These are phyloP conservation scores for Miichthys miiuy DNA, from an alignment of 2,797 vertebrate species.

Conservation along the genomic window DNA sequence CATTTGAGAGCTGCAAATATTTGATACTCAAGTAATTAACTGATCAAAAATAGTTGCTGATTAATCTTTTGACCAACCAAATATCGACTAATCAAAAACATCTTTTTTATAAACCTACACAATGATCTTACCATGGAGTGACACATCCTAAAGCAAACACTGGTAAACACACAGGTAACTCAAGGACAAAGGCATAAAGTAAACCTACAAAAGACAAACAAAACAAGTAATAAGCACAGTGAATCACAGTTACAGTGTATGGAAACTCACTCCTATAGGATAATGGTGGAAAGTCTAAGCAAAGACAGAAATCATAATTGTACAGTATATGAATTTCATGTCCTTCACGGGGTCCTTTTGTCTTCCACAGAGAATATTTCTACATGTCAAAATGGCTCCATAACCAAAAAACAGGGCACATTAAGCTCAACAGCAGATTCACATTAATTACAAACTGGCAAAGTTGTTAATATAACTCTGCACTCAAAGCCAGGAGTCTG, in stretches of 20 bases:
- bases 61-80: neutral
- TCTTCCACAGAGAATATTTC: slow-evolving; percentile 40
- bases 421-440: slow-evolving; percentile 76
- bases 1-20: neutral
- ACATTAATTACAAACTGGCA: slow-evolving; percentile 85
- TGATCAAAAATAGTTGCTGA: neutral
- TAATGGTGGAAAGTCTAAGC: neutral
- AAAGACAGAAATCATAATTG: neutral
- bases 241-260: neutral
- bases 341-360: slow-evolving; percentile 27
- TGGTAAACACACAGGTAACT: neutral
- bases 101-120: neutral
- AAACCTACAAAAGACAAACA: neutral
- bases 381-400: slow-evolving; percentile 57
- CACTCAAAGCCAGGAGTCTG: slow-evolving; percentile 81
- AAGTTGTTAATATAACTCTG: slow-evolving; percentile 85
- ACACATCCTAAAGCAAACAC: neutral
- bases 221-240: neutral
- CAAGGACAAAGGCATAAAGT: neutral
- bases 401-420: slow-evolving; percentile 55
- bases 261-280: neutral
- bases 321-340: neutral
- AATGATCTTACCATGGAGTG: neutral
- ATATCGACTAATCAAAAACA: neutral
- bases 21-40: neutral